Conservation (phyloP, 2,888 invertebrate genomes). For the Geotrupes spiniger region DNA sequence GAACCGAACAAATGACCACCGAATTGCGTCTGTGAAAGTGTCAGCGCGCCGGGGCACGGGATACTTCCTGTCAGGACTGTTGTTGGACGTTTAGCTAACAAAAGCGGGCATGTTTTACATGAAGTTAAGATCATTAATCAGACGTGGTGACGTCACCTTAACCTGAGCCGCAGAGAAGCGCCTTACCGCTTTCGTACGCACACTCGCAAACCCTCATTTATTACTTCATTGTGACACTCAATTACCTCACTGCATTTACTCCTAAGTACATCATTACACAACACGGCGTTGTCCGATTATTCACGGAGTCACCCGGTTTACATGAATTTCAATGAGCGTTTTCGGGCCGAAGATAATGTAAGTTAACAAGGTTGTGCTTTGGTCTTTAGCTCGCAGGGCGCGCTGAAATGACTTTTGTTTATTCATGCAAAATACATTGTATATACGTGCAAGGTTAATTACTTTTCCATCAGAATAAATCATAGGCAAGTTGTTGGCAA, state of each 20-base stretch:
- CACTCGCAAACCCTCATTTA: conserved; percentile 34
- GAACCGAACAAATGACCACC: conserved; percentile 2
- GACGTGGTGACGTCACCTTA: conserved; percentile 37
- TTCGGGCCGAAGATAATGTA: too few relatives aligned
- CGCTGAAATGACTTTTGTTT: too few relatives aligned
- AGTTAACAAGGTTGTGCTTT: too few relatives aligned
- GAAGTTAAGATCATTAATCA: conserved; percentile 47
- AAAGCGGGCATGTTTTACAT: conserved; percentile 46
- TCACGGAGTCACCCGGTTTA: conserved; percentile 7
- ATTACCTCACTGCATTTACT: conserved; percentile 33
- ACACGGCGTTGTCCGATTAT: conserved; percentile 7
- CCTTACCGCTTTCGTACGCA: conserved; percentile 14
- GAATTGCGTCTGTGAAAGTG: conserved; percentile 29
- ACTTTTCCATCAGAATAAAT: too few relatives aligned
- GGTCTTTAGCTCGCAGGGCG: too few relatives aligned
- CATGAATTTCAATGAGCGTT: conserved; percentile 12
- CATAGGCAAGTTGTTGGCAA: too few relatives aligned
- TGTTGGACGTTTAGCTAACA: conserved; percentile 47
- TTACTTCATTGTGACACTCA: conserved; percentile 39
- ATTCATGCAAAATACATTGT: too few relatives aligned
- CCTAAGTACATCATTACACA: conserved; percentile 24
- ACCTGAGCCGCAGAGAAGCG: conserved; percentile 23
- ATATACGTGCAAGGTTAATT: too few relatives aligned
- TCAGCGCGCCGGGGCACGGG: conserved; percentile 38
- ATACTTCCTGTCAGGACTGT: conserved; percentile 41